Evolutionary conservation across 2,797 vertebrate species (phyloP).

Genomic region (Selene dorsalis): DNA sequence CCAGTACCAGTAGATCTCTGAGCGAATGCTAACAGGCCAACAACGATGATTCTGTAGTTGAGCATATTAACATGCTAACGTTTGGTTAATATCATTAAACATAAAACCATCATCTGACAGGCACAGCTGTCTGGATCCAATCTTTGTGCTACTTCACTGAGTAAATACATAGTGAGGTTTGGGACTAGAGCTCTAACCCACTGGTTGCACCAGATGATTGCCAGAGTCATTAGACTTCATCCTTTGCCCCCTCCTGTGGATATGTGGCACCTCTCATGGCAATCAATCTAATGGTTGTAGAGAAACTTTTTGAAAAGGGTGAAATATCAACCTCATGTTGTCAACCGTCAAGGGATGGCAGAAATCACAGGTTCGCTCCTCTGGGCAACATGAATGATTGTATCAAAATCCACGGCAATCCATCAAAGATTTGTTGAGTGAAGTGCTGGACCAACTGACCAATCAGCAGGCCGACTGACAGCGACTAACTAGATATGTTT

Average conservation of each 20-base stretch:
- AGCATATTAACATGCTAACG: neutral
- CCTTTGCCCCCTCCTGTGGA: neutral
- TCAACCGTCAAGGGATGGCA: neutral
- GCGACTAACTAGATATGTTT: neutral
- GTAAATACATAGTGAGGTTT: neutral
- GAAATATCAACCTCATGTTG: neutral
- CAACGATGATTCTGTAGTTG: neutral
- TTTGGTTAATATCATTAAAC: neutral
- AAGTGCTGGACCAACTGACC: neutral
- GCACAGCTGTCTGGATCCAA: neutral
- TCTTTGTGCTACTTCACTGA: neutral
- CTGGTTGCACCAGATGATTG: neutral
- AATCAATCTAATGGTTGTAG: neutral
- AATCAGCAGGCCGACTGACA: neutral
- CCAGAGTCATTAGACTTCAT: neutral
- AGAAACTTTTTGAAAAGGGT: neutral
- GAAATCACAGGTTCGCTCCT: neutral
- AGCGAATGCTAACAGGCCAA: neutral
- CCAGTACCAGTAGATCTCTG: neutral
- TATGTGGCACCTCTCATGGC: neutral
- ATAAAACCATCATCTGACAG: neutral
- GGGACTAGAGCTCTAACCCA: neutral
- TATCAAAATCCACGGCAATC: neutral
- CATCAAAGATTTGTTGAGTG: neutral
- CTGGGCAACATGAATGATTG: neutral